phyloP scores from a whole-genome alignment of 2,888 invertebrate genomes.

The Pachydiplax longipennis region DNA sequence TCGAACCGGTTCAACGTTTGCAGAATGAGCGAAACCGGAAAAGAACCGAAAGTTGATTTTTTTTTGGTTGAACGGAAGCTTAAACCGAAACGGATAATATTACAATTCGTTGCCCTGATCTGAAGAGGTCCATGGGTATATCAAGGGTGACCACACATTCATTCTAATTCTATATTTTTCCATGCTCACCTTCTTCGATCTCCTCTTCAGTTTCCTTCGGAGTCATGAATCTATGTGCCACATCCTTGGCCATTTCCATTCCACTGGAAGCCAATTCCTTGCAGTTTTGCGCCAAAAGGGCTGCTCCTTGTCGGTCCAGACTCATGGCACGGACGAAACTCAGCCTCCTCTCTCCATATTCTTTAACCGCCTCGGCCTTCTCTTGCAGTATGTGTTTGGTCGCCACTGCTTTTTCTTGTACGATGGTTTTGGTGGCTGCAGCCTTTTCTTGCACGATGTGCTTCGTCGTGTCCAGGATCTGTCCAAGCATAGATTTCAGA shows the following conservation, averaged over 20 bases:
- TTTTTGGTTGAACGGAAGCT: too few species aligned
- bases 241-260: conserved; percentile 34
- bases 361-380: conserved; percentile 69
- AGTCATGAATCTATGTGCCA: conserved; percentile 24
- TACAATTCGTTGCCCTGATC: too few species aligned
- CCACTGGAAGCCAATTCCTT: conserved; percentile 42
- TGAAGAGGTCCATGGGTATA: too few species aligned
- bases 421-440: neutral
- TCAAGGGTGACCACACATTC: too few species aligned
- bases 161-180: too few species aligned
- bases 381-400: neutral
- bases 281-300: conserved; percentile 20
- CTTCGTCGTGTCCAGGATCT: conserved; percentile 41
- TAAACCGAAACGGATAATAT: too few species aligned
- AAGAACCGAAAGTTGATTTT: too few species aligned
- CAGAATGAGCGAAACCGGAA: too few species aligned
- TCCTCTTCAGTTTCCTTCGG: neutral
- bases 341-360: conserved; percentile 64
- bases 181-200: conserved; percentile 15
- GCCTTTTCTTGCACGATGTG: neutral
- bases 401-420: neutral
- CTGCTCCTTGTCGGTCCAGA: conserved; percentile 25
- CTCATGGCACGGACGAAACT: conserved; percentile 73
- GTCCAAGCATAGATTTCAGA: neutral
- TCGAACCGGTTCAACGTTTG: too few species aligned